Conservation (phyloP, 2,888 invertebrate genomes). For the Machimus atricapillus region DNA sequence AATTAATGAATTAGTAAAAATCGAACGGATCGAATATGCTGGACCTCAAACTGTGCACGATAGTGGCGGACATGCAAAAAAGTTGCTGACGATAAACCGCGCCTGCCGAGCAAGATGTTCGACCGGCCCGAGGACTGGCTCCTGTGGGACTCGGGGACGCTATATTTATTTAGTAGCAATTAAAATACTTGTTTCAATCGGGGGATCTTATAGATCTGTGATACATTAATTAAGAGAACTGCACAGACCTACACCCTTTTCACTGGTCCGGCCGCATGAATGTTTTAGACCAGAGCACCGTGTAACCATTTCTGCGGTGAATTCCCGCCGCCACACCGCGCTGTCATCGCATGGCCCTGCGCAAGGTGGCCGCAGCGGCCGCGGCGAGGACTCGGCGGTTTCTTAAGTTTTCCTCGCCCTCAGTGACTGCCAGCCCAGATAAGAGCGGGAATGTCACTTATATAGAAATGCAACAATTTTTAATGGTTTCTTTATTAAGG, state of each 20-base stretch:
- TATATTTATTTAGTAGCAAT: constrained; percentile 44
- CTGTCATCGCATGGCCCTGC: not conserved
- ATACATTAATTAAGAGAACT: constrained; percentile 48
- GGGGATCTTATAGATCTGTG: constrained; percentile 45
- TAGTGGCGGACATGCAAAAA: constrained; percentile 26
- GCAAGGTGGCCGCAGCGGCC: not conserved
- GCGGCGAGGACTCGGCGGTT: not conserved
- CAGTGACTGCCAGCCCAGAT: constrained; percentile 43
- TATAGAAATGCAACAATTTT: constrained; percentile 48
- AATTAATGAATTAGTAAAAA: constrained; percentile 42
- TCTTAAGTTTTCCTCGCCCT: constrained; percentile 31
- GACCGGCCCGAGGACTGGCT: not conserved
- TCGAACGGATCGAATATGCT: not conserved
- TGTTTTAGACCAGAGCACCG: constrained; percentile 28
- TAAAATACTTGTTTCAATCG: constrained; percentile 43
- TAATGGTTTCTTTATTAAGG: constrained; percentile 49
- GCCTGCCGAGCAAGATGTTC: constrained; percentile 27
- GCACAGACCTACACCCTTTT: constrained; percentile 25
- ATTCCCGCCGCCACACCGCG: not conserved
- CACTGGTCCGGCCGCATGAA: not conserved
- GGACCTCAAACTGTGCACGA: constrained; percentile 25
- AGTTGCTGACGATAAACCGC: constrained; percentile 7
- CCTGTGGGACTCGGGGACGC: constrained; percentile 19
- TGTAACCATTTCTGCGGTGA: constrained; percentile 24
- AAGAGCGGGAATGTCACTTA: constrained; percentile 47